phyloP scores from a whole-genome alignment of 2,888 invertebrate species.

The Synanthedon vespiformis region DNA sequence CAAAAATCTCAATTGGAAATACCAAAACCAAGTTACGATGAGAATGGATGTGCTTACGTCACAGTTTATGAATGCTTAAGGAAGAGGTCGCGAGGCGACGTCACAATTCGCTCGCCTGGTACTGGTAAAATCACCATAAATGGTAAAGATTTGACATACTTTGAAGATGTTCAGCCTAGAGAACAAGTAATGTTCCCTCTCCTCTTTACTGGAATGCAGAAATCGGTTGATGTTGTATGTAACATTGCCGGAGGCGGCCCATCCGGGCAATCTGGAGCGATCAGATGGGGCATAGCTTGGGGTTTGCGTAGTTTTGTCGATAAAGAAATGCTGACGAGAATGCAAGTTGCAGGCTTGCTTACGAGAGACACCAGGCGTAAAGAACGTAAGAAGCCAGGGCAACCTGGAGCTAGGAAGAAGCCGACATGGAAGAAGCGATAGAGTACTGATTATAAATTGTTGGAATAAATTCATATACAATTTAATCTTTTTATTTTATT shows the following conservation, averaged over 20 bases:
- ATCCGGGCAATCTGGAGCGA: slow-evolving; percentile 88
- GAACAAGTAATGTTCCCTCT: slow-evolving; percentile 91
- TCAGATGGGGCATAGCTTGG: slow-evolving; percentile 89
- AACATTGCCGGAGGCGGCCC: slow-evolving; percentile 79
- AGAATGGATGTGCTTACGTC: slow-evolving; percentile 77
- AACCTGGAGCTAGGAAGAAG: slow-evolving; percentile 89
- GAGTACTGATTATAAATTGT: slow-evolving; percentile 11
- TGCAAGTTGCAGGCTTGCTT: slow-evolving; percentile 91
- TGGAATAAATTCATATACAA: not conserved
- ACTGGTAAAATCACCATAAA: slow-evolving; percentile 87
- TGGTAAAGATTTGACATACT: slow-evolving; percentile 82
- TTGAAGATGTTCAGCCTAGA: slow-evolving; percentile 75
- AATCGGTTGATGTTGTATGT: slow-evolving; percentile 86
- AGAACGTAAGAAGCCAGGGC: slow-evolving; percentile 94
- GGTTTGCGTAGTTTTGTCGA: slow-evolving; percentile 87
- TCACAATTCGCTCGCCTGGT: slow-evolving; percentile 85
- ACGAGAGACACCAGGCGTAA: slow-evolving; percentile 81
- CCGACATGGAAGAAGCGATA: slow-evolving; percentile 94
- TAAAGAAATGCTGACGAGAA: slow-evolving; percentile 78
- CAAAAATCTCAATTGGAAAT: slow-evolving; percentile 72
- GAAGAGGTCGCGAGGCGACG: slow-evolving; percentile 80
- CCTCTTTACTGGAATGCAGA: slow-evolving; percentile 80
- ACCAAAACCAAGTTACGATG: slow-evolving; percentile 77
- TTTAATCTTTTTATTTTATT: too few relatives aligned
- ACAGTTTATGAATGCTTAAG: slow-evolving; percentile 79